phyloP scores from a whole-genome alignment of 2,113 vertebrate genomes.

The Caloenas nicobarica region DNA sequence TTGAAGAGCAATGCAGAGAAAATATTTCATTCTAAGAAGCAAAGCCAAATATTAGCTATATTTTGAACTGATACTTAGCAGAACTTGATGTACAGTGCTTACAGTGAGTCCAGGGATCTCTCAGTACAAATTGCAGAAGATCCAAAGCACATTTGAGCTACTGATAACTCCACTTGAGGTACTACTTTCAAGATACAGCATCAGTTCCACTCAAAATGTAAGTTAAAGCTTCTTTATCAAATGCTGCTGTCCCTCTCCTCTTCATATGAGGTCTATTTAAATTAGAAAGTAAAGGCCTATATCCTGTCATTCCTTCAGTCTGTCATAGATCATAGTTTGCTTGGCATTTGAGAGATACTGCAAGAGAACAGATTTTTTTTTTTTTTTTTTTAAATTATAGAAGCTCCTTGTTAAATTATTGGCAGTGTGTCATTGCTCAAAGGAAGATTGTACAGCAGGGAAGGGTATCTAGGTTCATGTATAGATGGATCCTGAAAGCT shows the following conservation, averaged over 20 bases:
- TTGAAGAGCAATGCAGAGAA: neutral
- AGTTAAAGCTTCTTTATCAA: neutral
- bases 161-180: neutral
- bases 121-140: neutral
- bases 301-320: neutral
- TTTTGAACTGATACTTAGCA: neutral
- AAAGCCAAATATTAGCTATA: neutral
- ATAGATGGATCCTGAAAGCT: constrained; percentile 23
- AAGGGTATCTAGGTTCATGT: neutral
- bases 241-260: neutral
- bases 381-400: neutral
- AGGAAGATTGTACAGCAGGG: neutral
- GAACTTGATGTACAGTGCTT: neutral
- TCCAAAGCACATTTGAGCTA: neutral
- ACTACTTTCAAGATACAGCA: neutral
- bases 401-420: neutral
- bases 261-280: neutral
- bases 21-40: neutral
- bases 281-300: neutral
- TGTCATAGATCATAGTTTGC: neutral
- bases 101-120: neutral
- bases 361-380: neutral
- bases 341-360: neutral
- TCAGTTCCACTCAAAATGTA: neutral
- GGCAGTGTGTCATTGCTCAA: neutral